Evolutionary conservation across 2,888 invertebrate species (phyloP), one percentile per base, ranked within the genome.

Genomic region (Conchocele bisecta): DNA sequence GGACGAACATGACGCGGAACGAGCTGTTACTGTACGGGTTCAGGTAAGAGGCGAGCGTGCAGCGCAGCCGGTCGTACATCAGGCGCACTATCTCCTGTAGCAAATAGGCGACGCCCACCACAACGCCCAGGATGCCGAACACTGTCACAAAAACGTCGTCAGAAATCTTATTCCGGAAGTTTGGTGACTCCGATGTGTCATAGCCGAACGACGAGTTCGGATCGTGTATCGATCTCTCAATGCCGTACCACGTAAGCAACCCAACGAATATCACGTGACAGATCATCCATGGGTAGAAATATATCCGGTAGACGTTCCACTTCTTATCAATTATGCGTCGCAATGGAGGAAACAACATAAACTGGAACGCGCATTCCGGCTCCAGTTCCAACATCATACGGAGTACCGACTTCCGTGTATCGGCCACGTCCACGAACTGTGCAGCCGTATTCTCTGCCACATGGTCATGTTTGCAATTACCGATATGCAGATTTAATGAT

Each of bases 311-410:
- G 2, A 51, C 46, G 7, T 31, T 35, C 86, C 86, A 86, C 58
- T 86, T 86, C 22, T 57, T 41, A 57, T 73, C 72, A 13, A 86
- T 78, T 0, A 83, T 68, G 33, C 70, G 48, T 41, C 73, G 58
- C 1, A 85, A 64, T 7, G 83, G 79, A 3, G 63, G 67, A 17
- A 76, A 64, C 44, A 75, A 69, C 13, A 83, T 65, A 11, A 85
- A 73, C 11, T 76, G 74, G 35, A 84, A 83, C 0, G 83, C 83
- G 13, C 65, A 63, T 3, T 51, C 44, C 7, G 77, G 79, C 29
- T 82, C 74, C 15, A 77, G 51, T 44, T 79, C 72, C 42, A 82
- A 76, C 31, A 84, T 68, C 68, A 78, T 83, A 65, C 83, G 82
- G 9, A 85, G 50, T 24, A 83, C 67, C 5, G 83, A 81, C 41